Conservation (phyloP, 2,797 vertebrate genomes). For the Chrysocyon brachyurus region DNA sequence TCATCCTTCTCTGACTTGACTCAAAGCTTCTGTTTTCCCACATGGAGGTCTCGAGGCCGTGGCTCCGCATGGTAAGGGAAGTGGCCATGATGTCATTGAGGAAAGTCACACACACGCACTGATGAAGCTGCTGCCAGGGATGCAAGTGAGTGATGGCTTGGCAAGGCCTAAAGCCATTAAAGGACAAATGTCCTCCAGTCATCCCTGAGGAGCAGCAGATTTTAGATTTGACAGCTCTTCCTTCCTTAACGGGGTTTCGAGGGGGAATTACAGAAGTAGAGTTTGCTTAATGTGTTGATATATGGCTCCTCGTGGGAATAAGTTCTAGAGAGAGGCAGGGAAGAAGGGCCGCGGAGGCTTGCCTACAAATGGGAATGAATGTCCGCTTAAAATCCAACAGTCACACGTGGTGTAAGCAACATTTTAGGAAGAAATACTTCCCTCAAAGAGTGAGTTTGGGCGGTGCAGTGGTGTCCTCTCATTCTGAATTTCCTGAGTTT, state of each 20-base stretch:
- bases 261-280: constrained; percentile 71
- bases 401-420: background rate
- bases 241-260: constrained; percentile 75
- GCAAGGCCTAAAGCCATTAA: constrained; percentile 79
- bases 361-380: background rate
- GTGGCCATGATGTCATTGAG: constrained; percentile 68
- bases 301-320: background rate
- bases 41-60: constrained; percentile 68
- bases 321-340: background rate
- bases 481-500: background rate
- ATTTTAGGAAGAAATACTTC: background rate
- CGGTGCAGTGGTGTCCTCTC: background rate
- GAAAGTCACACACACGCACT: constrained; percentile 75
- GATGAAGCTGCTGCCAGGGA: constrained; percentile 84
- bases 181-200: constrained; percentile 80
- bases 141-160: constrained; percentile 80
- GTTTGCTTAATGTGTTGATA: constrained; percentile 70
- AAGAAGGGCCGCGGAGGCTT: background rate
- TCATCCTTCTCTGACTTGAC: background rate
- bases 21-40: constrained; percentile 76
- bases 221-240: constrained; percentile 79
- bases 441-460: background rate
- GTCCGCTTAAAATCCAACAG: constrained; percentile 20
- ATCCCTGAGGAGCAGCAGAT: constrained; percentile 81
- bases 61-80: constrained; percentile 67